These are phyloP conservation scores for Fregetta grallaria DNA, from an alignment of 2,113 vertebrate species.

Conservation along the genomic window DNA sequence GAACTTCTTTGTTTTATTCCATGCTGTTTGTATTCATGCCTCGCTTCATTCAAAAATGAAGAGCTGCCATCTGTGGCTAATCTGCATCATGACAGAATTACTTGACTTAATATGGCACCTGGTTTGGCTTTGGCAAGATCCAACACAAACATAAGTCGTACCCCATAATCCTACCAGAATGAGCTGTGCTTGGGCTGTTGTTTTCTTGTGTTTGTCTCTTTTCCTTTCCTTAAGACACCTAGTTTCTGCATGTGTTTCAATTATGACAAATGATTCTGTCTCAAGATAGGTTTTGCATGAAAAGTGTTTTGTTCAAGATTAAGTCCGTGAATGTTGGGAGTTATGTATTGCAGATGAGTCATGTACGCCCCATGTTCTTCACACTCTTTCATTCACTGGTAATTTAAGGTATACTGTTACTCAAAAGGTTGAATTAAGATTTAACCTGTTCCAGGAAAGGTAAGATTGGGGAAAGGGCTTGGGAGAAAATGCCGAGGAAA, in stretches of 20 bases:
- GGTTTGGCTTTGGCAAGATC: conserved; percentile 47
- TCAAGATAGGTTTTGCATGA: not conserved
- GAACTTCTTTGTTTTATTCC: conserved; percentile 47
- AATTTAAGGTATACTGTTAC: not conserved
- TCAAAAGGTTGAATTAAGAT: not conserved
- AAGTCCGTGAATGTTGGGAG: not conserved
- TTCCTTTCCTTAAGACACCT: not conserved
- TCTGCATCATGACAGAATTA: not conserved
- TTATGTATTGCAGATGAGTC: not conserved
- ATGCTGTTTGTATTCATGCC: not conserved
- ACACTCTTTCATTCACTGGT: not conserved
- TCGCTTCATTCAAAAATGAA: not conserved
- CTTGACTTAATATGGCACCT: conserved; percentile 36
- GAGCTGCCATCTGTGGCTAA: conserved; percentile 40
- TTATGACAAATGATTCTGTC: not conserved
- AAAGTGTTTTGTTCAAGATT: not conserved
- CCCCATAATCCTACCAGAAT: not conserved
- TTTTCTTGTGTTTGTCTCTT: not conserved
- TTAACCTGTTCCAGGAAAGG: not conserved
- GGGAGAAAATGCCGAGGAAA: not conserved
- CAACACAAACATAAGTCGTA: not conserved
- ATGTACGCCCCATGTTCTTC: not conserved
- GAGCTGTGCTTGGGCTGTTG: conserved; percentile 24
- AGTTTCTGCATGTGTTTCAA: conserved; percentile 6
- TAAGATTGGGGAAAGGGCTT: not conserved